Conservation (phyloP, 2,888 invertebrate genomes). For the Noctua janthina region DNA sequence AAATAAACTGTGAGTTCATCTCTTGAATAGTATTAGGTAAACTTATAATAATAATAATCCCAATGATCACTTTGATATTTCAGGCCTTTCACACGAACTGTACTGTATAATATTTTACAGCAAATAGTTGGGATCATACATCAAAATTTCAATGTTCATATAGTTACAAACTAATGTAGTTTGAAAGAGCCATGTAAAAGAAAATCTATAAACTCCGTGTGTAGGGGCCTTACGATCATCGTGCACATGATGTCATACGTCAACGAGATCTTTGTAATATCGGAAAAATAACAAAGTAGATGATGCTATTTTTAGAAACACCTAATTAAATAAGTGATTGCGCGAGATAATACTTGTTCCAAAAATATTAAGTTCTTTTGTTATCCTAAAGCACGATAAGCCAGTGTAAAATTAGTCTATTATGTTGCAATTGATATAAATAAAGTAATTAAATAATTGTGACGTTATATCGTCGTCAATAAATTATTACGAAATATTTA, state of each 20-base stretch:
- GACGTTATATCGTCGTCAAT: slow-evolving; percentile 11
- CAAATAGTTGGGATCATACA: background rate
- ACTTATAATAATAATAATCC: background rate
- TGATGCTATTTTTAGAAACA: background rate
- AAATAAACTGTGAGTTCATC: slow-evolving; percentile 32
- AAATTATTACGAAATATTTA: slow-evolving; percentile 9
- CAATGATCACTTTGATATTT: background rate
- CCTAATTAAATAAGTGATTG: slow-evolving; percentile 18
- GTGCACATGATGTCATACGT: slow-evolving; percentile 28
- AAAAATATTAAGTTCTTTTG: slow-evolving; percentile 42
- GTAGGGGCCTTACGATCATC: background rate
- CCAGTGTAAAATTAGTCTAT: slow-evolving; percentile 14
- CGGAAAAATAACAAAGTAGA: slow-evolving; percentile 9
- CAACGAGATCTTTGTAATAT: slow-evolving; percentile 47
- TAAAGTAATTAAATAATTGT: slow-evolving; percentile 23
- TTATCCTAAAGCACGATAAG: slow-evolving; percentile 34
- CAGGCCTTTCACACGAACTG: background rate
- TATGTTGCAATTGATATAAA: slow-evolving; percentile 22
- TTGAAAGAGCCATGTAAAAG: background rate
- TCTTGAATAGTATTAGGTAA: slow-evolving; percentile 19
- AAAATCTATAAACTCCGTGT: background rate
- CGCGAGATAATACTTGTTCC: slow-evolving; percentile 44
- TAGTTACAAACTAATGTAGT: background rate
- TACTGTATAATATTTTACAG: background rate
- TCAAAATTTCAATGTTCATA: background rate